Base-by-base conservation (phyloP, 2,113 vertebrate species). In the Oreotragus oreotragus region DNA sequence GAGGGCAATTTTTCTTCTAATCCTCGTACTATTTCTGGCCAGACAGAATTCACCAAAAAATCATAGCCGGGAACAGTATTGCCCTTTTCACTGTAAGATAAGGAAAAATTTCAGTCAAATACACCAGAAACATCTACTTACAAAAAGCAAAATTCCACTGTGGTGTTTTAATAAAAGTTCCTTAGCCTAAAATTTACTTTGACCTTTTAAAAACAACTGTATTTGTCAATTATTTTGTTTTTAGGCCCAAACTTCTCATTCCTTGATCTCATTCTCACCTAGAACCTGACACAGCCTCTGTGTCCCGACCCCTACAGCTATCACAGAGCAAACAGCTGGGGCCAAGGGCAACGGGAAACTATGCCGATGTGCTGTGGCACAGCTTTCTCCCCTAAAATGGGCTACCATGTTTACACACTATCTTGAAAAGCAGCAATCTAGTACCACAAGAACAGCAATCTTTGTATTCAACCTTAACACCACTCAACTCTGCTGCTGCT, bases 1-100 rank as follows among this genome's bases (percentile, higher is more conserved):
- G 99, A 99, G 5, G 99, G 96, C 49, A 99, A 92, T 79, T 99
- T 99, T 98, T 99, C 99, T 98, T 99, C 99, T 89, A 99, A 98
- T 93, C 99, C 99, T 7, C 12, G 99, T 73, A 99, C 99, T 70
- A 99, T 99, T 98, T 99, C 99, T 25, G 99, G 99, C 99, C 99
- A 99, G 83, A 99, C 99, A 0, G 99, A 99, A 98, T 99, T 99
- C 88, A 99, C 99, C 97, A 99, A 98, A 98, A 99, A 99, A 97
- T 99, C 99, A 96, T 99, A 99, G 57, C 99, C 99, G 81, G 99
- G 99, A 93, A 99, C 99, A 66, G 98, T 98, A 96, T 99, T 99
- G 33, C 99, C 99, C 98, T 99, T 99, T 98, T 99, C 99, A 99
- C 99, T 99, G 98, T 84, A 98, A 96, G 45, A 83, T 80, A 95